Base-by-base conservation (phyloP, 2,888 invertebrate species). In the Eupithecia pulchellata region DNA sequence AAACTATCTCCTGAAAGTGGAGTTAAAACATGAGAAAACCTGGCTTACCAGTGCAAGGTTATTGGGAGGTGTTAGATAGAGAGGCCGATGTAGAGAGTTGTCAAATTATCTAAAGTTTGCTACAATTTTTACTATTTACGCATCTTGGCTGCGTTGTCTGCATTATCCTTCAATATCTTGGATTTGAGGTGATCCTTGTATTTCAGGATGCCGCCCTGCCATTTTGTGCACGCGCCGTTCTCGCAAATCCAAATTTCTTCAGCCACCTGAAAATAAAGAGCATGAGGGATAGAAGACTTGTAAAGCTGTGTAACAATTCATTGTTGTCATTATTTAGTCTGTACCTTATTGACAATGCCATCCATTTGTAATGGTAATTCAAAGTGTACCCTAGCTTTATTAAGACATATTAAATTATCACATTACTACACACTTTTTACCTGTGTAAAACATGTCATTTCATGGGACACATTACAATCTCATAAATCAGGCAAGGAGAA, bases 181-280 rank as follows among this genome's bases (percentile, higher is more conserved):
- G 96, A 96, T 87, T 98, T 98, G 78, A 99, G 95, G 87, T 98
- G 97, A 85, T 99, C 97, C 94, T 99, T 99, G 95, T 99, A 99
- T 74, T 97, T 96, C 83, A 98, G 96, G 94, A 99, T 99, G 85
- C 97, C 98, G 20, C 99, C 99, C 79, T 98, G 96, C 99, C 99
- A 99, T 91, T 99, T 99, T 32, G 99, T 99, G 68, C 99, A 97
- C 5, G 97, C 96, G 83, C 97, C 97, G 77, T 99, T 97, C 90
- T 99, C 99, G 90, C 99, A 99, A 60, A 99, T 97, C 99, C 99
- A 99, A 89, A 99, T 99, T 92, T 99, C 99, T 89, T 99, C 97
- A 13, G 99, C 99, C 39, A 99, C 99, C 99, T 99, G 84, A 14
- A 78, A 30, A 52, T n/a, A n/a, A n/a, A n/a, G n/a, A n/a, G n/a